These are phyloP conservation scores for Patella vulgata DNA, from an alignment of 1,140 invertebrate species.

Conservation along the genomic window DNA sequence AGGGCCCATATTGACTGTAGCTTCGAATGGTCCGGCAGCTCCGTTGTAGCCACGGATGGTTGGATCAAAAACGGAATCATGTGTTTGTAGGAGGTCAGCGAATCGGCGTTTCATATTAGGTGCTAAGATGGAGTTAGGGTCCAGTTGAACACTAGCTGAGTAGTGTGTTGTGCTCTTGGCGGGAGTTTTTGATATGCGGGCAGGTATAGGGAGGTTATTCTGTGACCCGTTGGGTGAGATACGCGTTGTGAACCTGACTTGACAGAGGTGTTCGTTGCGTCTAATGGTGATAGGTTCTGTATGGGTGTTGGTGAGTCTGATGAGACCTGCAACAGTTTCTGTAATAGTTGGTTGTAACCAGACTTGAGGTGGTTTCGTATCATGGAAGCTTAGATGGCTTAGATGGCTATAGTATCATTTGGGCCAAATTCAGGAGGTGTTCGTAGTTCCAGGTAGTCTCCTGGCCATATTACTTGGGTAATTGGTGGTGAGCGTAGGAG, in stretches of 20 bases:
- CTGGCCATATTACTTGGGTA: slow-evolving; percentile 24
- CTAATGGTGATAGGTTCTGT: slow-evolving; percentile 13
- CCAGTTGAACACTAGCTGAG: slow-evolving; percentile 15
- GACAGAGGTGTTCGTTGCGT: slow-evolving; percentile 34
- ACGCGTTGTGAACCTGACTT: slow-evolving; percentile 8
- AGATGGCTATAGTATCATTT: slow-evolving; percentile 7
- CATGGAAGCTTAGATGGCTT: slow-evolving; percentile 9
- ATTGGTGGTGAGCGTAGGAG: background rate
- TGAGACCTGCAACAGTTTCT: slow-evolving; percentile 14
- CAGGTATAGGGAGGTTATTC: too few species aligned
- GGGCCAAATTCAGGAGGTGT: slow-evolving; percentile 10
- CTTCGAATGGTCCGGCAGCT: slow-evolving; percentile 16
- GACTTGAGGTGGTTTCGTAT: background rate
- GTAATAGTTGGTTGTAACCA: slow-evolving; percentile 15
- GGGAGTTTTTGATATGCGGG: background rate
- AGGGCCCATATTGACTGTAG: slow-evolving; percentile 3
- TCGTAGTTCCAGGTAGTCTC: slow-evolving; percentile 27
- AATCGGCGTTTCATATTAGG: slow-evolving; percentile 2
- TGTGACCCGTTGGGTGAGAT: too few species aligned
- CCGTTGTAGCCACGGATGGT: slow-evolving; percentile 29
- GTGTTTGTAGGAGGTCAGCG: slow-evolving; percentile 1
- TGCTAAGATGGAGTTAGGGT: slow-evolving; percentile 10
- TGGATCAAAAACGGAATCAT: slow-evolving; percentile 1
- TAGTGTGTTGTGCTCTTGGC: background rate
- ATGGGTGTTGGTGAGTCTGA: slow-evolving; percentile 32